Conservation (phyloP, 1,140 invertebrate species). For the Aphelenchoides fujianensis region DNA sequence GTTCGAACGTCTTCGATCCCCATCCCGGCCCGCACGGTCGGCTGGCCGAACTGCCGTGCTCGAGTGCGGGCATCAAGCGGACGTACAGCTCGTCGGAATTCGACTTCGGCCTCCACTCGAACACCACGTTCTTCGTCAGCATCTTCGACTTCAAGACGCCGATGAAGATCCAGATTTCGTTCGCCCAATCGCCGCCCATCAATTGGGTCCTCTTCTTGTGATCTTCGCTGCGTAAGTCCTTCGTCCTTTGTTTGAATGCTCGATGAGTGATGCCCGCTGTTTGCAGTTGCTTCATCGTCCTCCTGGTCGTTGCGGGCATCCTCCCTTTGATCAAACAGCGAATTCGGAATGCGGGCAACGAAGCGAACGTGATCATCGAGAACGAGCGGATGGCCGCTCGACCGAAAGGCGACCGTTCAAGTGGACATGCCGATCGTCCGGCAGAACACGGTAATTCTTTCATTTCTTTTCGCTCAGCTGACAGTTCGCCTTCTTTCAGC, state of each 20-base stretch:
- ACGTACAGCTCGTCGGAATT: constrained; percentile 51
- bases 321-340: constrained; percentile 60
- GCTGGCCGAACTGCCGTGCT: constrained; percentile 33
- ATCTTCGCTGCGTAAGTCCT: constrained; percentile 61
- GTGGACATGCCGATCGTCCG: constrained; percentile 42
- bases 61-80: constrained; percentile 49
- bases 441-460: constrained; percentile 12
- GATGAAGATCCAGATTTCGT: constrained; percentile 62
- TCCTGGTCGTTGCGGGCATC: constrained; percentile 59
- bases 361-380: constrained; percentile 23
- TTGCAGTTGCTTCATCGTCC: constrained; percentile 62
- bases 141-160: constrained; percentile 59
- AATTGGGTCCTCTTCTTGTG: constrained; percentile 63
- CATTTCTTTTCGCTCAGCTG: constrained; percentile 11
- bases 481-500: constrained; percentile 28
- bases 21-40: constrained; percentile 35
- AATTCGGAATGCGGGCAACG: constrained; percentile 29
- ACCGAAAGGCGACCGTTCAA: constrained; percentile 58
- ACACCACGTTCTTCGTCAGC: constrained; percentile 60
- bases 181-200: constrained; percentile 61
- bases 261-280: background rate
- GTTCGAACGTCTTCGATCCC: constrained; percentile 42
- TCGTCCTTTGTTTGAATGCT: background rate
- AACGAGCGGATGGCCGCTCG: constrained; percentile 54
- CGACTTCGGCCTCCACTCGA: constrained; percentile 56